Conservation (phyloP, 1,140 invertebrate species). For the Sesamia nonagrioides region DNA sequence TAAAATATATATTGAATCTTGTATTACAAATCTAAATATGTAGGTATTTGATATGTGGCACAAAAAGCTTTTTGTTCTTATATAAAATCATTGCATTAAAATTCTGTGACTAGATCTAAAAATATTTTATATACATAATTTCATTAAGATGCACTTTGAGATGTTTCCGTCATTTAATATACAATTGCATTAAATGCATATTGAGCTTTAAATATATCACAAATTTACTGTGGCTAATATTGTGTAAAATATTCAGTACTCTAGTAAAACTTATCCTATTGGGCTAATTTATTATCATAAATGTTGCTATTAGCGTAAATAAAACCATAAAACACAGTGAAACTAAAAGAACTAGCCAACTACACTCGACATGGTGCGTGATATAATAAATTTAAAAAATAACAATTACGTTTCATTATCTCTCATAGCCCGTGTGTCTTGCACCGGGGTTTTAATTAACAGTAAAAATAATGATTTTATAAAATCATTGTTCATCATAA, state of each 20-base stretch:
- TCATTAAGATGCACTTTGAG: slow-evolving; percentile 1
- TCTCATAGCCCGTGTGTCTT: too few relatives aligned
- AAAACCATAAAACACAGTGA: too few relatives aligned
- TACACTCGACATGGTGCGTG: too few relatives aligned
- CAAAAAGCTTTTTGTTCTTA: background rate
- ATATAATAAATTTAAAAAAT: too few relatives aligned
- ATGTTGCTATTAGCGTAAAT: background rate
- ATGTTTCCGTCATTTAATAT: background rate
- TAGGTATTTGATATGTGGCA: too few relatives aligned
- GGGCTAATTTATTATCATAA: background rate
- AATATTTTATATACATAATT: background rate
- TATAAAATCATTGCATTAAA: background rate
- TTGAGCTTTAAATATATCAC: slow-evolving; percentile 8
- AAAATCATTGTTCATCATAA: too few relatives aligned
- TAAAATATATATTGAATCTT: slow-evolving; percentile 17
- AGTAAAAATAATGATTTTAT: too few relatives aligned
- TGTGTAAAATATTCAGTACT: background rate
- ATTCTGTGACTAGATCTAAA: slow-evolving; percentile 22
- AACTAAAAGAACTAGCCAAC: too few relatives aligned
- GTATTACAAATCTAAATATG: slow-evolving; percentile 8
- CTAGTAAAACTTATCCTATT: background rate
- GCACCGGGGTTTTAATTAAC: too few relatives aligned
- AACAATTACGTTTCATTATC: too few relatives aligned
- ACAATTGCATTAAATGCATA: slow-evolving; percentile 20
- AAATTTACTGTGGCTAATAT: background rate